These are phyloP conservation scores for Gallinago solitaria DNA, from an alignment of 2,797 vertebrate species.

Conservation along the genomic window DNA sequence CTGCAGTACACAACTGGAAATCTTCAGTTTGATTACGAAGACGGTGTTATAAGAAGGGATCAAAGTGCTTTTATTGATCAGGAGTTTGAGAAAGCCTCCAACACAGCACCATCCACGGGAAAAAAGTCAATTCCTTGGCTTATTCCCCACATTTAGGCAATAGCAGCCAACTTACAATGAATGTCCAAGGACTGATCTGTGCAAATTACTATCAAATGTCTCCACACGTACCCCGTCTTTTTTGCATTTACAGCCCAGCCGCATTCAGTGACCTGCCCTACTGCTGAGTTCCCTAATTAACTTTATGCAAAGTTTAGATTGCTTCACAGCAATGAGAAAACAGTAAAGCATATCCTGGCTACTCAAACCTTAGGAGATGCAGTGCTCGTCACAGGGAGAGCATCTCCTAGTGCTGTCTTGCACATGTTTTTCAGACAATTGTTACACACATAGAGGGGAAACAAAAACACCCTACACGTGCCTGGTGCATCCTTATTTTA, in stretches of 20 bases:
- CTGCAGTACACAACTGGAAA: neutral
- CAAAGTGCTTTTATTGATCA: neutral
- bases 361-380: no score
- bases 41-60: neutral
- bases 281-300: neutral
- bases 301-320: accelerated
- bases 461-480: neutral
- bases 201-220: neutral
- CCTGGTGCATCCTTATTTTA: neutral
- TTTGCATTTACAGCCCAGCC: no score
- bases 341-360: neutral
- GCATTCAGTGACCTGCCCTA: neutral
- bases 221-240: neutral
- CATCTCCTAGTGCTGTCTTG: neutral
- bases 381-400: neutral
- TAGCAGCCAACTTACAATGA: neutral
- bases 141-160: accelerated
- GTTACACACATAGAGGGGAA: accelerated
- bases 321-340: neutral
- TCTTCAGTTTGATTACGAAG: neutral
- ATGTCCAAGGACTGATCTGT: accelerated
- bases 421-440: neutral
- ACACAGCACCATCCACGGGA: accelerated
- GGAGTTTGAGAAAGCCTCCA: neutral
- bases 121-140: neutral